Evolutionary conservation across 2,888 invertebrate genomes (phyloP).

Genomic region (Theretra japonica): DNA sequence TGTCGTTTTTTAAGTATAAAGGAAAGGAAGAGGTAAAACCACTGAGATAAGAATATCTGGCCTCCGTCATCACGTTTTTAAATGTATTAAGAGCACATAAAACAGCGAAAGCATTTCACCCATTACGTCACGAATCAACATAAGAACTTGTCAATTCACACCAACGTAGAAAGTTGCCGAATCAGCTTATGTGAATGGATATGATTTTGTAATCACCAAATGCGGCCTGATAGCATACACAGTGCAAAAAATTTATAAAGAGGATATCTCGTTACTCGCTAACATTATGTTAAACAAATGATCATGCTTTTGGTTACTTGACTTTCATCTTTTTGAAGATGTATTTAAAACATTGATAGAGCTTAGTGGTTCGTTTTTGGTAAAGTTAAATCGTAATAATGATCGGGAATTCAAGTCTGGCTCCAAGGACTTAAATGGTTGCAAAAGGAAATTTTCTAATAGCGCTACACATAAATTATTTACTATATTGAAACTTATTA

Average conservation of each 20-base stretch:
- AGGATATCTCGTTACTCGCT: background rate
- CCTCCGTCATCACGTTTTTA: too few relatives aligned
- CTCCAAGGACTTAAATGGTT: background rate
- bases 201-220: background rate
- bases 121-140: conserved; percentile 1
- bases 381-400: background rate
- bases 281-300: background rate
- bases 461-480: too few relatives aligned
- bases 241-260: background rate
- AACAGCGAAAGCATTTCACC: background rate
- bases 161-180: background rate
- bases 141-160: conserved; percentile 6
- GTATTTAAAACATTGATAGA: background rate
- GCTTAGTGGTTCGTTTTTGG: too few relatives aligned
- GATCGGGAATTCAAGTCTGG: background rate
- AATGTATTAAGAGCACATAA: too few relatives aligned
- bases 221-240: background rate
- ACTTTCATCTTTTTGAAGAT: background rate
- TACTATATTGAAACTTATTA: too few relatives aligned
- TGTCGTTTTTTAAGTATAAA: too few relatives aligned
- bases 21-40: too few relatives aligned
- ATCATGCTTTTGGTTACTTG: background rate
- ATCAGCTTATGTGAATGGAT: background rate
- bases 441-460: too few relatives aligned
- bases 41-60: too few relatives aligned